Evolutionary conservation across 2,797 vertebrate species (phyloP), one percentile per base, ranked within the genome.

Genomic region (Urophycis tenuis): DNA sequence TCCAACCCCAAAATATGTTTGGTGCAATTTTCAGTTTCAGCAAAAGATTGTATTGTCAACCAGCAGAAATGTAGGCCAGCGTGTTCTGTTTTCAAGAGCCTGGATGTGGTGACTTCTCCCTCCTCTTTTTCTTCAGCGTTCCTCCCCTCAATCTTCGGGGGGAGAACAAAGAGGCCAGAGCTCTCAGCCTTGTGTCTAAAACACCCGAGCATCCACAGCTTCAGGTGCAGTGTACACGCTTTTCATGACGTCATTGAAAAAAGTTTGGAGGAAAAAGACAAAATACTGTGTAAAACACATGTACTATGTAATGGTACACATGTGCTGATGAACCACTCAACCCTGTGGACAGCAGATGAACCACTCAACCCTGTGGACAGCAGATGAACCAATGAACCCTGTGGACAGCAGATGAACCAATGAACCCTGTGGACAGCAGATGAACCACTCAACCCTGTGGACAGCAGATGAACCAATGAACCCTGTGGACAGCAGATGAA

Each of bases 71-170:
- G 81, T 79, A 79, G 83, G 82, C 79, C 83, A 83, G 77, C 60
- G 60, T 79, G 60, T 79, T 81, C 79, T 80, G 75, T 80, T 82
- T 79, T 75, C 75, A 76, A 75, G 75, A 84, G 49, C 75, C 49
- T 82, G 81, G 64, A 85, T 85, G 84, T 83, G 82, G 76, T 78
- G 81, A 30, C 76, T 85, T 79, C 80, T 60, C 32, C 33, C 53
- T 30, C 30, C 19, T 29, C 39, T 75, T 17, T 15, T 41, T 77
- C 74, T 64, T 64, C 53, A 11, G 29, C 53, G 9, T 64, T 64
- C 53, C 49, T 60, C n/a, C 49, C 49, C 25, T 67, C n/a, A 29
- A 29, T 67, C 60, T 25, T 64, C 53, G 25, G 25, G 53, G 53
- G 53, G 53, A 64, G 53, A 29, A 64, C 3, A 64, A 53, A 53